Conservation (phyloP, 2,113 vertebrate genomes). For the Willisornis vidua region DNA sequence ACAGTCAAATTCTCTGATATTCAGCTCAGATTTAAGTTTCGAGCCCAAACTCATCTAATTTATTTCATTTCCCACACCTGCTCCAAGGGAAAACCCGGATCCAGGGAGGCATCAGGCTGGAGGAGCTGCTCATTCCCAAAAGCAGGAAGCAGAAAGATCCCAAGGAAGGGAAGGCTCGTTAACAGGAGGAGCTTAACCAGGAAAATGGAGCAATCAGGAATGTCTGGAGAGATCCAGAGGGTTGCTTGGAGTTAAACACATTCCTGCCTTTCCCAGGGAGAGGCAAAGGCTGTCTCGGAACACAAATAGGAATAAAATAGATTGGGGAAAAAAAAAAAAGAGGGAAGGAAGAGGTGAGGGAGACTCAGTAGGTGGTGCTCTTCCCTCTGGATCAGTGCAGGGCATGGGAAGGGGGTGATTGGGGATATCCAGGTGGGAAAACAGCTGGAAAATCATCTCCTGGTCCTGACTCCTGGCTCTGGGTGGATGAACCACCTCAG, state of each 20-base stretch:
- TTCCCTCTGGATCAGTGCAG: conserved; percentile 6
- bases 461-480: neutral
- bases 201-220: neutral
- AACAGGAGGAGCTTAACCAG: neutral
- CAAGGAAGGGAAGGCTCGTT: neutral
- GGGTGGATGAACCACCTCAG: neutral
- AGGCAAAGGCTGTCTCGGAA: neutral
- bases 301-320: neutral
- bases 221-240: neutral
- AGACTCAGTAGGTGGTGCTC: conserved; percentile 60
- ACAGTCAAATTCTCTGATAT: neutral
- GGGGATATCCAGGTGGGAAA: neutral
- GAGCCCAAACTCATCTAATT: neutral
- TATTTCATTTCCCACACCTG: neutral
- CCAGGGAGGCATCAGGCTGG: neutral
- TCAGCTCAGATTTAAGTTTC: neutral
- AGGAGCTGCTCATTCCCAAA: neutral
- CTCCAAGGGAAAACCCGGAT: neutral
- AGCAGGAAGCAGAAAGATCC: neutral
- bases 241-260: neutral
- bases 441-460: neutral
- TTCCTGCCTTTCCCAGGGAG: neutral
- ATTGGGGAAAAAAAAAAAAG: no score
- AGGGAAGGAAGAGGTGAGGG: neutral
- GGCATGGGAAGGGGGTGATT: neutral